Evolutionary conservation across 2,888 invertebrate genomes (phyloP).

Genomic region (Zaprionus bogoriensis): DNA sequence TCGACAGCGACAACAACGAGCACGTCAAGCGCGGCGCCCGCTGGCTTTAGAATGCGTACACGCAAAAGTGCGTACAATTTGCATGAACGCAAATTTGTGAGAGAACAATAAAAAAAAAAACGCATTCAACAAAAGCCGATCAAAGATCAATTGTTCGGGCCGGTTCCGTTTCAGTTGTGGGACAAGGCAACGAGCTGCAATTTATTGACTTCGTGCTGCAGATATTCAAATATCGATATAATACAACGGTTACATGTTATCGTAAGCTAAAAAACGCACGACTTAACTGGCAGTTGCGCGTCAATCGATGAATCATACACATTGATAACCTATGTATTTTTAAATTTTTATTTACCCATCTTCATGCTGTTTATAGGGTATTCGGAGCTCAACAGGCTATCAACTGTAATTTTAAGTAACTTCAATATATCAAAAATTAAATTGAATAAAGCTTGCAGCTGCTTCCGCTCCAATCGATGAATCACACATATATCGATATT

Average conservation of each 20-base stretch:
- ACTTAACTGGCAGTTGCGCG: no score
- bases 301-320: no score
- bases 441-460: background rate
- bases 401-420: no score
- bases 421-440: no score
- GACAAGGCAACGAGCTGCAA: background rate
- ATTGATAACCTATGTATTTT: no score
- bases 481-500: background rate
- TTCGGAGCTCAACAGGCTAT: no score
- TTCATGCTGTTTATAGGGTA: no score
- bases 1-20: no score
- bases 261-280: no score
- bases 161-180: background rate
- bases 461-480: background rate
- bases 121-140: slow-evolving; percentile 59
- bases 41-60: slow-evolving; percentile 35
- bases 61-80: slow-evolving; percentile 49
- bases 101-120: slow-evolving; percentile 67
- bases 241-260: background rate
- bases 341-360: no score
- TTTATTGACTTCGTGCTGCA: background rate
- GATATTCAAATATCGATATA: background rate
- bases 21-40: slow-evolving; percentile 35
- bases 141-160: slow-evolving; percentile 64
- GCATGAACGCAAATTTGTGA: slow-evolving; percentile 63